A percentile compares a stretch with the other conserved stretches of the same genome.
Conservation (phyloP, 64 coral and sea anemone genomes). For the Hydrozoanthus tunicans region DNA sequence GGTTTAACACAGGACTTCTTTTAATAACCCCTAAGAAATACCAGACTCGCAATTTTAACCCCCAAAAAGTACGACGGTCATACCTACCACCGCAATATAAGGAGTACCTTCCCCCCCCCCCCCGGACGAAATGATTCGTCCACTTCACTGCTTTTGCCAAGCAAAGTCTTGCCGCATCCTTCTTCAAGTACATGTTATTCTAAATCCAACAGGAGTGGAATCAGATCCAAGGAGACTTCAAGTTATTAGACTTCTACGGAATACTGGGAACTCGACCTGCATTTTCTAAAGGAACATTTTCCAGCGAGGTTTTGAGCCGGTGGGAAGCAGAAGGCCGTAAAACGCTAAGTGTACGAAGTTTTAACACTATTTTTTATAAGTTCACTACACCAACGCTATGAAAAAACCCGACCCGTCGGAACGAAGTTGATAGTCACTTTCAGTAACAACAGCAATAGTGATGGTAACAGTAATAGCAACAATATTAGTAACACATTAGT, state of each 20-base stretch:
- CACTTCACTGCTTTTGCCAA: too few species aligned
- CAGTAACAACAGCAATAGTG: too few species aligned
- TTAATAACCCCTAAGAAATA: too few species aligned
- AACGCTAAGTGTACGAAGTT: slow-evolving; percentile 57
- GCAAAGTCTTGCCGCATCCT: background rate
- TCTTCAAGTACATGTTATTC: background rate
- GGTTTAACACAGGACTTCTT: too few species aligned
- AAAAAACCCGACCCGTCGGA: background rate
- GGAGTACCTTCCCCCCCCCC: too few species aligned
- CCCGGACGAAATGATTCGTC: too few species aligned
- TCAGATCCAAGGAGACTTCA: slow-evolving; percentile 56
- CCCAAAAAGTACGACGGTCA: too few species aligned
- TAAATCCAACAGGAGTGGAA: slow-evolving; percentile 57
- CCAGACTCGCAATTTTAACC: too few species aligned
- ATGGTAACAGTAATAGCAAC: too few species aligned
- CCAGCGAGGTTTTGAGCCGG: slow-evolving; percentile 16
- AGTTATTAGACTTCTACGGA: slow-evolving; percentile 57
- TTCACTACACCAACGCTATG: background rate
- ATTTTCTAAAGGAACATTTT: slow-evolving; percentile 35
- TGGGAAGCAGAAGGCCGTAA: slow-evolving; percentile 49
- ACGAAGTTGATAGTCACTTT: background rate
- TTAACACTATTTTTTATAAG: background rate
- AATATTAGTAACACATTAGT: too few species aligned
- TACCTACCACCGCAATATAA: too few species aligned
- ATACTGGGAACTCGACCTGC: slow-evolving; percentile 70